Base-by-base conservation (phyloP, 2,888 invertebrate species). In the Ctenicera cuprea region DNA sequence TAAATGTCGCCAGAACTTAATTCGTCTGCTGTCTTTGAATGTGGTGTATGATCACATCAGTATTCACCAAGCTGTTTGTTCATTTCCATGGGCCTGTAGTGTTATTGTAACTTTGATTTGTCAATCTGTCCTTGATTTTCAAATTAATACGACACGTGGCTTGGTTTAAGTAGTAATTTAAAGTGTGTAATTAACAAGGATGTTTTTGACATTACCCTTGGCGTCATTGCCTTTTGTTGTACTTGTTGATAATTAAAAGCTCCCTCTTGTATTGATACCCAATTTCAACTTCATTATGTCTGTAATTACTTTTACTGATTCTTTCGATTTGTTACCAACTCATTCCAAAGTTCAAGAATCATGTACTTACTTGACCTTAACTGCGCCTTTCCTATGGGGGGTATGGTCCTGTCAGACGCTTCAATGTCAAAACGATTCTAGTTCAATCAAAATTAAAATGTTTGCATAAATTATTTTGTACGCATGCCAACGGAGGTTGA, bases 91-190 rank as follows among this genome's bases (percentile, higher is more conserved):
- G 22, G 57, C 12, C 57, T 18, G 9, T 52, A 30, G 14, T 1
- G 57, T 37, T 57, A 45, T 37, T 37, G 57, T 33, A 57, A 18
- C 38, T 62, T 26, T 18, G 59, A 62, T 62, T 45, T 62, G 62
- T 45, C 43, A 26, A 14, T n/a, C n/a, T 38, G 69, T 20, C 70
- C 70, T 70, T 70, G 52, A 52, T 20, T 68, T 62, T 30, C 16
- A 37, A 71, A 71, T 65, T 54, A 57, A 48, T 20, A 26, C 38
- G 11, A 26, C 54, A 41, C 66, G 65, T 66, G 66, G 52, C 22
- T 30, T 26, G 37, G 37, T 26, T 38, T 52, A 37, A 66, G 4
- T 7, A 3, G 12, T 3, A 37, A 66, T 22, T 52, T 50, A 48
- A 48, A 14, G 14, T 8, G 20, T 54, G 12, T 50, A 52, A 66